A percentile compares a stretch with the other conserved stretches of the same genome.
These are phyloP conservation scores for Arnoldichthys spilopterus DNA, from an alignment of 2,797 vertebrate genomes.

Conservation along the genomic window DNA sequence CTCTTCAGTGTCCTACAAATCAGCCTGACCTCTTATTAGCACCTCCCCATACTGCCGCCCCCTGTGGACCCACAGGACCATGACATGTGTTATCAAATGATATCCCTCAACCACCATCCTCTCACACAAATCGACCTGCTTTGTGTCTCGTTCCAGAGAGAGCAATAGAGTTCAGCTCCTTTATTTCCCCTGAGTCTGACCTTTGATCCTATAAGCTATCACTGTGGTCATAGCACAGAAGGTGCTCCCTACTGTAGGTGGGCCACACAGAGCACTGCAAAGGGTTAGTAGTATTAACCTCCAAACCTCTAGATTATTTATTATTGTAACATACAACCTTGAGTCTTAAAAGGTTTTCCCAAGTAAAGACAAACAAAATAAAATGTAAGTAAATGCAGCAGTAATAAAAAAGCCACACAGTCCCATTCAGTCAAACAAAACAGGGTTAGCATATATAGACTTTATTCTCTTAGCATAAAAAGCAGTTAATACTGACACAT, in stretches of 20 bases:
- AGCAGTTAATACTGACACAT: neutral
- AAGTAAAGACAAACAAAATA: too few species aligned
- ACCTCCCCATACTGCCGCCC: conserved; percentile 36
- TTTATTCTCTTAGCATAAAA: neutral
- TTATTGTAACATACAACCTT: too few species aligned
- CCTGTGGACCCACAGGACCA: conserved; percentile 38
- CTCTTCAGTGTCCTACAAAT: conserved; percentile 76
- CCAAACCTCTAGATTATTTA: neutral
- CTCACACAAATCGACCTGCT: conserved; percentile 45
- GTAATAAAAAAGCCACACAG: neutral
- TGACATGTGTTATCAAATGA: conserved; percentile 61
- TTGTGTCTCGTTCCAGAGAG: conserved; percentile 31
- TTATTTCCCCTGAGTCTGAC: conserved; percentile 60
- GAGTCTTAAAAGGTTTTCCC: too few species aligned
- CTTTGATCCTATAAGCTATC: conserved; percentile 48
- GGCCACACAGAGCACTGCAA: too few species aligned
- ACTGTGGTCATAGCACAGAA: conserved; percentile 23
- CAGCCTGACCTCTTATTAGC: conserved; percentile 69
- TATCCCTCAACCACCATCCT: conserved; percentile 45
- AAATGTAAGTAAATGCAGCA: neutral
- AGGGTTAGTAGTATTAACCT: conserved; percentile 3
- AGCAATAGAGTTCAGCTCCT: conserved; percentile 34
- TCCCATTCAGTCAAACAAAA: neutral
- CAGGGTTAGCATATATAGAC: neutral
- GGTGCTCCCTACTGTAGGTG: neutral